Base-by-base conservation (phyloP, 1,140 invertebrate genomes). In the Chionoecetes opilio region DNA sequence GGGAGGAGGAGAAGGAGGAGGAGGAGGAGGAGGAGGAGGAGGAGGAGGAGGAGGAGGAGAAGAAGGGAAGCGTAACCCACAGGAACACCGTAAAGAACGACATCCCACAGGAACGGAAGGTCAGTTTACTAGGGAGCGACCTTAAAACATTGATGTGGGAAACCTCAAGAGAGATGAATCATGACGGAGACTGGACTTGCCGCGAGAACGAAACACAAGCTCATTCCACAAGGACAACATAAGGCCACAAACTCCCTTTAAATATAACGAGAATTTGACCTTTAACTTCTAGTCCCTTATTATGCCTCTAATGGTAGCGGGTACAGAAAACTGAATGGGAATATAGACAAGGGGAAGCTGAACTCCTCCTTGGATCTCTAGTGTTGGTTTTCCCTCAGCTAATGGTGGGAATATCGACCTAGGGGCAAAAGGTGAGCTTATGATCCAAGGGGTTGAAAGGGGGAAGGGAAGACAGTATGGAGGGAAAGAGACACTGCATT, bases 131-230 rank as follows among this genome's bases (percentile, higher is more conserved):
- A 17, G 21, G 63, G 63, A n/a, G n/a, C n/a, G 63, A 75, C 63
- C 63, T 75, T 75, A 75, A 75, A 75, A 75, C 63, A 75, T 75
- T 75, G 11, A 75, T 75, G 63, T 75, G 63, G 63, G 63, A 75
- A 75, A 75, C 63, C 21, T 75, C 63, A n/a, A 75, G 63, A 75
- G 63, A 26, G n/a, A 75, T 75, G 63, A 75, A 75, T 75, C 63
- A 75, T 75, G 63, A 5, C 63, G 63, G 63, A 75, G 21, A 75
- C 63, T 75, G 63, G 63, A 75, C 63, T n/a, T 21, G 26, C 21
- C 63, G 63, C 21, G 11, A 21, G 21, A n/a, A 26, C 21, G 63
- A 17, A 75, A n/a, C 21, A 75, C 8, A 75, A 75, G 21, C 21
- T 3, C 21, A 75, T n/a, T n/a, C 63, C 63, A 75, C 63, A 75